phyloP scores from a whole-genome alignment of 2,797 vertebrate species.

The Anguilla obscura region DNA sequence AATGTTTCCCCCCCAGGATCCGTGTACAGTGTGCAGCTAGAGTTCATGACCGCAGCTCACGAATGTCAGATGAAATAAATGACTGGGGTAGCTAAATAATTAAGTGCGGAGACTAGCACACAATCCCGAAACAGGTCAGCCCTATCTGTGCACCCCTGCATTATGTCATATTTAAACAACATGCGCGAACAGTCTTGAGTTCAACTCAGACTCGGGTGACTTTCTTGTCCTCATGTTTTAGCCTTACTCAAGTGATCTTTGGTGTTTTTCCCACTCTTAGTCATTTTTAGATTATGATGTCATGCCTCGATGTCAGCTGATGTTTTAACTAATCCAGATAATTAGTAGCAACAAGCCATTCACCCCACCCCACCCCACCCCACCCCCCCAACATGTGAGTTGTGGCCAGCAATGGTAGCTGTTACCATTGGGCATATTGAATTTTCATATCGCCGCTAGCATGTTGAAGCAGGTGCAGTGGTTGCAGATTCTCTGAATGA shows the following conservation, averaged over 20 bases:
- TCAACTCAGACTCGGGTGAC: neutral
- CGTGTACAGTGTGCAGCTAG: neutral
- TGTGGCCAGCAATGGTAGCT: neutral
- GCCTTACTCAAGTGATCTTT: neutral
- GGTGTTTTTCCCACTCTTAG: neutral
- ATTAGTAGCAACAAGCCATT: neutral
- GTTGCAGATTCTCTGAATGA: neutral
- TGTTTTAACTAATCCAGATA: neutral
- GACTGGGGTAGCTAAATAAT: conserved; percentile 2
- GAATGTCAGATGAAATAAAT: neutral
- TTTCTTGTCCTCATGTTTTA: neutral
- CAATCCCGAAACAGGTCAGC: neutral
- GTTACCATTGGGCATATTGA: neutral
- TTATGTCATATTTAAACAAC: neutral
- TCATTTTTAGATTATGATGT: neutral
- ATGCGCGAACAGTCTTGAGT: neutral
- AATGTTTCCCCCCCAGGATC: neutral
- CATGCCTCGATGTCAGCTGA: neutral
- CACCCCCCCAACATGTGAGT: neutral
- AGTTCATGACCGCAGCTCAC: neutral
- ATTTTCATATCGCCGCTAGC: neutral
- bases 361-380: neutral
- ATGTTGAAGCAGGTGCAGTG: neutral
- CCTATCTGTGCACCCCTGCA: neutral
- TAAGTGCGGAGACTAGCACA: neutral